Percentiles rank a stretch among this genome's conserved stretches.
Evolutionary conservation across 2,113 vertebrate species (phyloP).

Genomic region (Larimichthys crocea): DNA sequence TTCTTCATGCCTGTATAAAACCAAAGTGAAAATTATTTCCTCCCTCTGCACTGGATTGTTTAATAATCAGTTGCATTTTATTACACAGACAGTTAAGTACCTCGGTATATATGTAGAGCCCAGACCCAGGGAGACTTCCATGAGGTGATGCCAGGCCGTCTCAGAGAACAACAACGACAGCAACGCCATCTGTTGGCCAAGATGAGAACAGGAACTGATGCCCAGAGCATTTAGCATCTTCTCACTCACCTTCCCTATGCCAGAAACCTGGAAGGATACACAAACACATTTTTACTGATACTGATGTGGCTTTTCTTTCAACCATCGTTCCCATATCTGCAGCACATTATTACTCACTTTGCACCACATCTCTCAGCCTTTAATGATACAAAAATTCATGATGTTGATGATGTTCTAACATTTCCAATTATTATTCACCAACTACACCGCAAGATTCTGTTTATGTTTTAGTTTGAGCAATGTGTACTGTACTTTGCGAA

Average conservation of each 20-base stretch:
- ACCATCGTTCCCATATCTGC: not conserved
- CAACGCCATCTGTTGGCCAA: slow-evolving; percentile 91
- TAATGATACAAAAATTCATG: slow-evolving; percentile 1
- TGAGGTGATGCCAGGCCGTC: slow-evolving; percentile 91
- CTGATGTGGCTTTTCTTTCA: not conserved
- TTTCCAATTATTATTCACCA: slow-evolving; percentile 2
- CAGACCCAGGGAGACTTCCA: slow-evolving; percentile 92
- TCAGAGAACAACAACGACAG: slow-evolving; percentile 95
- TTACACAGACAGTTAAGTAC: slow-evolving; percentile 73
- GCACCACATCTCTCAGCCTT: not conserved
- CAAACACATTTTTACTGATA: not conserved
- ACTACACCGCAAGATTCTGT: not conserved
- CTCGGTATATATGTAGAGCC: slow-evolving; percentile 90
- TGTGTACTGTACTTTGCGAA: slow-evolving; percentile 90
- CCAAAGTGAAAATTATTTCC: not conserved
- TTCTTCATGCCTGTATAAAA: slow-evolving; percentile 90
- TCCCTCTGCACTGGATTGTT: not conserved
- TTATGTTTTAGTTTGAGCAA: slow-evolving; percentile 29
- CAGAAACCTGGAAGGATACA: slow-evolving; percentile 88
- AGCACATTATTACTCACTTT: slow-evolving; percentile 10
- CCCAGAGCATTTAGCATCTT: slow-evolving; percentile 94
- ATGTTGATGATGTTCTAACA: not conserved
- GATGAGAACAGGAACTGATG: slow-evolving; percentile 90
- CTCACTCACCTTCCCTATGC: slow-evolving; percentile 98
- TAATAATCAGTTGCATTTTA: not conserved